phyloP scores from a whole-genome alignment of 2,113 vertebrate species.

The Pangasianodon hypophthalmus region DNA sequence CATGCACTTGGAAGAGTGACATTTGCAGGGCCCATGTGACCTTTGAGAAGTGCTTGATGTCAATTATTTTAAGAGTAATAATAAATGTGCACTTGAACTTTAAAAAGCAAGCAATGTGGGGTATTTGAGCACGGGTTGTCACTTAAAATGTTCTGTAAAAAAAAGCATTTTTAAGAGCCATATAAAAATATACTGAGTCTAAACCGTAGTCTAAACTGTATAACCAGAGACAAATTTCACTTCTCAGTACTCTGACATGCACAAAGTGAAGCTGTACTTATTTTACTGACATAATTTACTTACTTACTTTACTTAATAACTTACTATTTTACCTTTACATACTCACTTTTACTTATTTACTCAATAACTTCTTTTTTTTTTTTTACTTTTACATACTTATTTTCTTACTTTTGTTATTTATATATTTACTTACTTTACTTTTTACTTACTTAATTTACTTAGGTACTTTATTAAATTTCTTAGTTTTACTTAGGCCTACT shows the following conservation, averaged over 20 bases:
- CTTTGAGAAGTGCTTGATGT: neutral
- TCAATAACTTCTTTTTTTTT: neutral
- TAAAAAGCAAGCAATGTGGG: neutral
- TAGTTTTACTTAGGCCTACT: neutral
- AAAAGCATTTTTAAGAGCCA: neutral
- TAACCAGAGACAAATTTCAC: neutral
- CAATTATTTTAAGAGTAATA: slow-evolving; percentile 12
- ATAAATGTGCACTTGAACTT: slow-evolving; percentile 2
- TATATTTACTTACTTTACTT: neutral
- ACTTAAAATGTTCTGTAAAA: neutral
- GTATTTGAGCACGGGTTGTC: neutral
- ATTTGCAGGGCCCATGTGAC: neutral
- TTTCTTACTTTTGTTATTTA: neutral
- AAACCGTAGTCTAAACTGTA: neutral
- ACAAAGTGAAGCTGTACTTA: neutral
- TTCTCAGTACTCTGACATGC: neutral
- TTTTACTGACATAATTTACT: neutral
- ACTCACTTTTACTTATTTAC: neutral
- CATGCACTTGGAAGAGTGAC: neutral
- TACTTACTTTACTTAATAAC: neutral
- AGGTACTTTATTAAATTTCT: neutral
- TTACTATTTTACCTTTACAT: neutral
- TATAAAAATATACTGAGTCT: neutral
- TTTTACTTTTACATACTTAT: neutral
- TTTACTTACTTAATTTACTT: neutral